Evolutionary conservation across 2,888 invertebrate species (phyloP).

Genomic region (Andrena camellia): DNA sequence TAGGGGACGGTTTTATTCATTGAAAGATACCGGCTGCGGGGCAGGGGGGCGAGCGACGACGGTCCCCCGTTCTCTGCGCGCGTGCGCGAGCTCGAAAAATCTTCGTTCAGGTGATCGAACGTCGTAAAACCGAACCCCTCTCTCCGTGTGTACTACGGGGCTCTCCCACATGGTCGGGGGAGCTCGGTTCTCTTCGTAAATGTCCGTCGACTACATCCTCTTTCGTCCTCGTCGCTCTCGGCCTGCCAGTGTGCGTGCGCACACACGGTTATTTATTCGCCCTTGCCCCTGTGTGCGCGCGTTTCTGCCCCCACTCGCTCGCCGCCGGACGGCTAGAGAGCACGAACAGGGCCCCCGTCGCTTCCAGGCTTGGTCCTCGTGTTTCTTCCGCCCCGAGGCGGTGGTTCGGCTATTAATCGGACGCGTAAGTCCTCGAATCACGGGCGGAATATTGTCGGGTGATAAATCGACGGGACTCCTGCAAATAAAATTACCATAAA

Average conservation of each 20-base stretch:
- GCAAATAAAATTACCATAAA: constrained; percentile 60
- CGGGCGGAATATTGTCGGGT: constrained; percentile 46
- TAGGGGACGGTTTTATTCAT: constrained; percentile 31
- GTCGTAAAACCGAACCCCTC: constrained; percentile 67
- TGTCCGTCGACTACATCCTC: constrained; percentile 75
- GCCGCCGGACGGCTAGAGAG: constrained; percentile 52
- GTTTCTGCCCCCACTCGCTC: constrained; percentile 60
- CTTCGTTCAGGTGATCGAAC: constrained; percentile 70
- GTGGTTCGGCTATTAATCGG: constrained; percentile 60
- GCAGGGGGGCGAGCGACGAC: neutral
- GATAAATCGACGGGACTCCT: constrained; percentile 53
- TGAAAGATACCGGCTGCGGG: constrained; percentile 31
- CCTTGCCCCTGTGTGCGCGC: constrained; percentile 40
- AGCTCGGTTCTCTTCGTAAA: constrained; percentile 74
- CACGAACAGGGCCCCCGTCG: constrained; percentile 53
- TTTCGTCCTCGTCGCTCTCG: constrained; percentile 65
- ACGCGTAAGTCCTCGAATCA: constrained; percentile 59
- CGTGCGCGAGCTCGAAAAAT: constrained; percentile 52
- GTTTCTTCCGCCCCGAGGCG: constrained; percentile 14
- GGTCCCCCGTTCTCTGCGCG: constrained; percentile 26
- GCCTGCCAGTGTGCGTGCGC: constrained; percentile 29
- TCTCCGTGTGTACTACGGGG: constrained; percentile 53
- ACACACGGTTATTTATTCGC: constrained; percentile 50
- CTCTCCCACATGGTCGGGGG: constrained; percentile 68
- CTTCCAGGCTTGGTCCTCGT: constrained; percentile 18